Evolutionary conservation across 2,888 invertebrate species (phyloP).

Genomic region (Hemistola chrysoprasaria): DNA sequence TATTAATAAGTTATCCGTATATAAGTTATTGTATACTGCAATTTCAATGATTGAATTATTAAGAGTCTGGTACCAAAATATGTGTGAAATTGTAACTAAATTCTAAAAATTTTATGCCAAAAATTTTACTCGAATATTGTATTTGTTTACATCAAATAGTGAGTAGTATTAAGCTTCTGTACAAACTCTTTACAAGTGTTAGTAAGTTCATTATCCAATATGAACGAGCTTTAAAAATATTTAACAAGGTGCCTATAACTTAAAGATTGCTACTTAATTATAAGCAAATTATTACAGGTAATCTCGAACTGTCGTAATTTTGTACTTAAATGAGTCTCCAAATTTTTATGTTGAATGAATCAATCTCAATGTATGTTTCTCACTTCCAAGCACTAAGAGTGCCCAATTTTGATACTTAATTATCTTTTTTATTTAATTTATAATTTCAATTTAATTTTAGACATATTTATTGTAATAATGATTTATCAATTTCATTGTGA

Average conservation of each 20-base stretch:
- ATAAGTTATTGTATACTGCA: conserved; percentile 46
- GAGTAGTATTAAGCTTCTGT: conserved; percentile 16
- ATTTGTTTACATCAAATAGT: conserved; percentile 12
- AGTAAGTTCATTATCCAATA: conserved; percentile 36
- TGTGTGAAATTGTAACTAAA: conserved; percentile 21
- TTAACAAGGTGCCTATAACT: conserved; percentile 49
- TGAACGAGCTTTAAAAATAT: conserved; percentile 37
- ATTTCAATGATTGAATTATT: conserved; percentile 46
- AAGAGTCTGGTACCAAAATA: conserved; percentile 23
- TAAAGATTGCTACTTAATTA: conserved; percentile 54
- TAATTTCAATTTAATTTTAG: conserved; percentile 39
- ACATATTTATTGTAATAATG: conserved; percentile 24
- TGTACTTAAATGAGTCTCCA: conserved; percentile 31
- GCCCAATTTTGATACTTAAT: conserved; percentile 39
- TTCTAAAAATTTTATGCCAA: conserved; percentile 33
- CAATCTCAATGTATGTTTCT: conserved; percentile 14
- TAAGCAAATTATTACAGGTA: conserved; percentile 39
- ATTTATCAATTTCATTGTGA: conserved; percentile 49
- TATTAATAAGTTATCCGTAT: conserved; percentile 43
- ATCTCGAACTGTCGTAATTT: conserved; percentile 17
- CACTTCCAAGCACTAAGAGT: conserved; percentile 32
- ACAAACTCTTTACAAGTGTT: conserved; percentile 3
- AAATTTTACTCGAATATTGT: conserved; percentile 17
- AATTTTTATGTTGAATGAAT: conserved; percentile 42
- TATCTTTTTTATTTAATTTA: conserved; percentile 42